Percentiles rank a stretch among this genome's conserved stretches.
phyloP scores from a whole-genome alignment of 2,888 invertebrate genomes.

The Rhyacophila evoluta region DNA sequence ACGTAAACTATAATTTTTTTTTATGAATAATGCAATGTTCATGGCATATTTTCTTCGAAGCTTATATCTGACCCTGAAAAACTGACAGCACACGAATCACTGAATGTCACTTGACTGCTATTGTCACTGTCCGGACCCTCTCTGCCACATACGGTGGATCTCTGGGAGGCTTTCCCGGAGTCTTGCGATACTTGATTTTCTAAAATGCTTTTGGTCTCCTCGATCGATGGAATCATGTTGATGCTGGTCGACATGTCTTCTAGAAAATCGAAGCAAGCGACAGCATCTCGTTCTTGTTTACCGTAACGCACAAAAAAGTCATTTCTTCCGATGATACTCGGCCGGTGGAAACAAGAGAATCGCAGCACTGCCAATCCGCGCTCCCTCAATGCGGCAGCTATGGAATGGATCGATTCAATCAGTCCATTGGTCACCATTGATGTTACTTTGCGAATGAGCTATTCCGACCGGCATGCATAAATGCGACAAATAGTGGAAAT shows the following conservation, averaged over 20 bases:
- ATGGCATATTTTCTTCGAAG: conserved; percentile 46
- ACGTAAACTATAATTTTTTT: conserved; percentile 1
- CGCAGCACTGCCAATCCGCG: conserved; percentile 71
- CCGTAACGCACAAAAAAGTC: conserved; percentile 85
- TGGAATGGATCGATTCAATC: conserved; percentile 57
- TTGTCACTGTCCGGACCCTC: conserved; percentile 55
- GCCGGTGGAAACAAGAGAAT: conserved; percentile 69
- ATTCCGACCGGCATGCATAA: conserved; percentile 35
- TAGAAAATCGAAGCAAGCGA: conserved; percentile 84
- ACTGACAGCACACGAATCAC: conserved; percentile 57
- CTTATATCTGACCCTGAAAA: conserved; percentile 54
- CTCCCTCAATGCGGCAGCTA: conserved; percentile 74
- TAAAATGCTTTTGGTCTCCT: conserved; percentile 43
- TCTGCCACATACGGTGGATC: conserved; percentile 30
- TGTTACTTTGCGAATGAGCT: conserved; percentile 9
- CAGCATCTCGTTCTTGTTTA: conserved; percentile 81
- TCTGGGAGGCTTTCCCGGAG: conserved; percentile 51
- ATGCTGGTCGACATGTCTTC: conserved; percentile 71
- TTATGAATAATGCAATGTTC: not conserved
- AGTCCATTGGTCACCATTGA: conserved; percentile 28
- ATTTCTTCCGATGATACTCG: conserved; percentile 81
- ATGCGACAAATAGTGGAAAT: conserved; percentile 39
- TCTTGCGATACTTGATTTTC: conserved; percentile 51
- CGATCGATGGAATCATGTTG: conserved; percentile 40
- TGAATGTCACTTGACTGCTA: conserved; percentile 55